Evolutionary conservation across 2,113 vertebrate genomes (phyloP), one percentile per base, ranked within the genome.

Genomic region (Macrotus californicus): DNA sequence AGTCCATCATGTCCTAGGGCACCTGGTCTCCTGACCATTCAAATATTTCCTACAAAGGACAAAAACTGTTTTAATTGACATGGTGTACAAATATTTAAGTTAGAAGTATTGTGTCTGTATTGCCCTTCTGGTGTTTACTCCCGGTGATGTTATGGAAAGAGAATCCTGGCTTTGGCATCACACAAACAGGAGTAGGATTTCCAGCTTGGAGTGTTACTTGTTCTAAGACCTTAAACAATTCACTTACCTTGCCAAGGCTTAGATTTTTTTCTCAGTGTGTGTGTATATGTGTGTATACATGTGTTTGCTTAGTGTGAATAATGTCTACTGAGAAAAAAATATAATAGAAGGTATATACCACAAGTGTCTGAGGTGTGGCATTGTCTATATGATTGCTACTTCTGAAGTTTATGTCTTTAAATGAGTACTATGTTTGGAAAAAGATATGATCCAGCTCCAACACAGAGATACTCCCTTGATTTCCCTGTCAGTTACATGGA

Each of bases 61-160:
- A 56, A 41, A 39, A 79, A 34, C 34, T 22, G 29, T 34, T 26
- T 64, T 22, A 16, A 24, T 61, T 24, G 16, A 8, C 11, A 48
- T 24, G 8, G 19, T 43, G 24, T 82, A 26, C 43, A 70, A 34
- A 21, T 18, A 46, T 34, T 18, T 46, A 11, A 52, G 29, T 73
- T 24, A 24, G 36, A 54, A 46, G 2, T 34, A 24, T 16, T 16
- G 8, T 52, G 56, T 13, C 52, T 13, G 10, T 31, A 48, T 43
- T 5, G 12, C 22, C 21, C 14, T 19, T 70, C 76, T 9, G 18
- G 19, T 12, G 29, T 21, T 41, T 26, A 7, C 64, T 50, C 9
- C 22, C 7, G 29, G 14, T 0, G 1, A 24, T 2, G 0, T 4
- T 15, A 50, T 21, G 5, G 21, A 21, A 72, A 61, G 5, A 13